Percentiles rank a stretch among this genome's conserved stretches.
phyloP scores from a whole-genome alignment of 2,888 invertebrate genomes.

The Drosophila pegasa region DNA sequence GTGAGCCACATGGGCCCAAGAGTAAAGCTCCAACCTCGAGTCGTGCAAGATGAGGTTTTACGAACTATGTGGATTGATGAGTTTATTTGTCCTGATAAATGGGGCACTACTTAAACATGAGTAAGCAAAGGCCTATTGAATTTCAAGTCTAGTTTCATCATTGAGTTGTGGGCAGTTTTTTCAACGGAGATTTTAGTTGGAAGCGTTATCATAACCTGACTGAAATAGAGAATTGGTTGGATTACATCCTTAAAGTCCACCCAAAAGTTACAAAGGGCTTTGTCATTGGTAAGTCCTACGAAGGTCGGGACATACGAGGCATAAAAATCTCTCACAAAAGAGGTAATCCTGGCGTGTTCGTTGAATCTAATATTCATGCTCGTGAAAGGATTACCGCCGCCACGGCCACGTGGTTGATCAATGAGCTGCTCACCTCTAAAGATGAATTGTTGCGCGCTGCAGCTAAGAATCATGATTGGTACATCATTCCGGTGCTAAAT shows the following conservation, averaged over 20 bases:
- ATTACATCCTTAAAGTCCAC: slow-evolving; percentile 84
- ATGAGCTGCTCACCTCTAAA: slow-evolving; percentile 87
- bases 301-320: slow-evolving; percentile 87
- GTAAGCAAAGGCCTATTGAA: too few species aligned
- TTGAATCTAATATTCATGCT: slow-evolving; percentile 88
- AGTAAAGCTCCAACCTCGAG: too few species aligned
- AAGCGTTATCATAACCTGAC: slow-evolving; percentile 86
- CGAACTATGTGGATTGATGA: too few species aligned
- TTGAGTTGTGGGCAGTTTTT: too few species aligned
- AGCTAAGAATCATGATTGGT: too few species aligned
- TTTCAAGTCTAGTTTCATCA: too few species aligned
- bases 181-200: slow-evolving; percentile 86
- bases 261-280: slow-evolving; percentile 85
- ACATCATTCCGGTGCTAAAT: slow-evolving; percentile 84
- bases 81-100: too few species aligned
- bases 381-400: slow-evolving; percentile 91
- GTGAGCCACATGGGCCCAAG: too few species aligned
- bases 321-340: slow-evolving; percentile 83
- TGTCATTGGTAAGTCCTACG: slow-evolving; percentile 86
- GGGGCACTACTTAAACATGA: too few species aligned
- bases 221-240: slow-evolving; percentile 87
- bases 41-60: too few species aligned
- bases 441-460: slow-evolving; percentile 85
- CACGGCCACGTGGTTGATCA: slow-evolving; percentile 89
- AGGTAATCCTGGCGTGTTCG: slow-evolving; percentile 86